Evolutionary conservation across 2,888 invertebrate genomes (phyloP), one percentile per base, ranked within the genome.

Genomic region (Cerceris ruficornis): DNA sequence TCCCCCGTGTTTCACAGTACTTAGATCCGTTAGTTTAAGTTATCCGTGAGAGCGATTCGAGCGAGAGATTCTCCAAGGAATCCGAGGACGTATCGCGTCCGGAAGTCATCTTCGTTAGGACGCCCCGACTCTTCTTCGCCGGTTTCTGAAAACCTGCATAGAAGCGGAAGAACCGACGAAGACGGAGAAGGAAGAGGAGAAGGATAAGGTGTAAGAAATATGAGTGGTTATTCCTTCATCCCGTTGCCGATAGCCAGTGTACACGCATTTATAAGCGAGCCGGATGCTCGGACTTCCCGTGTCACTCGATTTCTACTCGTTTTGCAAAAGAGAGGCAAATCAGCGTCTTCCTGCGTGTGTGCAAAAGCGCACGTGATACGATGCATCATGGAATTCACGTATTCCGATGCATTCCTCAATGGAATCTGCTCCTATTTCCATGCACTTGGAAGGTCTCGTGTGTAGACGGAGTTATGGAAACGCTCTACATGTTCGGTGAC

Each of bases 231-330:
- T 14, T 28, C 50, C 28, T 42, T 62, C 70, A 49, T 75, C 66
- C 69, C 72, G 70, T 79, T 59, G 68, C 61, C 49, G 75, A 67
- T 69, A 39, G 39, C 54, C 43, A 61, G 28, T 42, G 43, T 15
- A 52, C 50, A 17, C 59, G 65, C 69, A 59, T 75, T 66, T 64
- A 60, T 65, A 64, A 11, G 54, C 49, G 15, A 13, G 58, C 69
- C 81, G 74, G 74, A 77, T 68, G 81, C 75, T 15, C 11, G 55
- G 17, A 61, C 70, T 80, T 75, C 79, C 83, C 79, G 77, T 81
- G 81, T 85, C 83, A 83, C 65, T 83, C 75, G 81, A 83, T 83
- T 85, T 79, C 85, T 77, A 75, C 76, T 77, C 75, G 62, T 83
- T 81, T 85, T 68, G 52, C 71, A 69, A 78, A 76, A 59, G 41